phyloP scores from a whole-genome alignment of 2,797 vertebrate species.

The Ptychobarbus kaznakovi region DNA sequence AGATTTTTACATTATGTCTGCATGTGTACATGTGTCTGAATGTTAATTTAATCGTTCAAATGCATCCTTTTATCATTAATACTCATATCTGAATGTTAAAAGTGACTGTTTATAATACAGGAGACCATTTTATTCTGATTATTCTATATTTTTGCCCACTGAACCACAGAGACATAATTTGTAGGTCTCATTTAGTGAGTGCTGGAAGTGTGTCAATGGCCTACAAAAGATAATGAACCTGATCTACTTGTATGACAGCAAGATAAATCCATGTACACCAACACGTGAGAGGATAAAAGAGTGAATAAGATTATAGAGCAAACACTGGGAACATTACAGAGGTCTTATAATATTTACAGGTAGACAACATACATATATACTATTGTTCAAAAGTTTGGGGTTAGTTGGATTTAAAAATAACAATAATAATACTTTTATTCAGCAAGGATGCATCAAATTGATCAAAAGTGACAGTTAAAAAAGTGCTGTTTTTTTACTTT shows the following conservation, averaged over 20 bases:
- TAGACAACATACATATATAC: not conserved
- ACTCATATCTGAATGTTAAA: not conserved
- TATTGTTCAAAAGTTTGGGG: not conserved
- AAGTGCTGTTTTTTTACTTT: not conserved
- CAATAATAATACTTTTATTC: not conserved
- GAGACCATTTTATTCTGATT: not conserved
- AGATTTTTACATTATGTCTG: not conserved
- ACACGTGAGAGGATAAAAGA: slow-evolving; percentile 9
- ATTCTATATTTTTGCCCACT: not conserved
- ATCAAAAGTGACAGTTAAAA: not conserved
- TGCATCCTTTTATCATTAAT: not conserved
- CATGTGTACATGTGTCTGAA: not conserved
- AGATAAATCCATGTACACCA: slow-evolving; percentile 50
- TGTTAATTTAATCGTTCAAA: not conserved
- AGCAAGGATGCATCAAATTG: not conserved
- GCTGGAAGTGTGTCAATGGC: slow-evolving; percentile 54
- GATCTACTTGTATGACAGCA: slow-evolving; percentile 66
- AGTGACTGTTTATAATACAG: not conserved
- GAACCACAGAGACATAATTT: slow-evolving; percentile 14
- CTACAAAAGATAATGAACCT: slow-evolving; percentile 60
- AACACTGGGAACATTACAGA: not conserved
- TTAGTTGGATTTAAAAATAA: not conserved
- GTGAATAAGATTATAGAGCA: not conserved
- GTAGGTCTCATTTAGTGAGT: slow-evolving; percentile 33
- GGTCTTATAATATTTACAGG: not conserved